Evolutionary conservation across 1,140 invertebrate genomes (phyloP).

Genomic region (Drosophila baimaii): DNA sequence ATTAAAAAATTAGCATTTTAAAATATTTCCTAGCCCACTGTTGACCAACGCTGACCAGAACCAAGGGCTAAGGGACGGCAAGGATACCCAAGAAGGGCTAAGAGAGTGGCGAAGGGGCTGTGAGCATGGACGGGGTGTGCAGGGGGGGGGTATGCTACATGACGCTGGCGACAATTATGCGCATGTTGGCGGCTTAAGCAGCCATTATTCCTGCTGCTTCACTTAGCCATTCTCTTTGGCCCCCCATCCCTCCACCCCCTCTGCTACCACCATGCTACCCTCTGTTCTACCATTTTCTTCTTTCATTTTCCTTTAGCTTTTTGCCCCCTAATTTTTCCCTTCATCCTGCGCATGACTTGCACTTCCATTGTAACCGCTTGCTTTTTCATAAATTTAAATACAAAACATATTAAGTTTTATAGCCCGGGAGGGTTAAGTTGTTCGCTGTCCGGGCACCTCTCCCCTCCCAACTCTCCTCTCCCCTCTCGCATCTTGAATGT

Average conservation of each 20-base stretch:
- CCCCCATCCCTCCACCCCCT: too few species aligned
- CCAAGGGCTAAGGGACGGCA: not conserved
- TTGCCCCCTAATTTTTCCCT: slow-evolving; percentile 32
- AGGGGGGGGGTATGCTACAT: slow-evolving; percentile 7
- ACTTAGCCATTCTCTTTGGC: slow-evolving; percentile 25
- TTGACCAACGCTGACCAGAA: slow-evolving; percentile 27
- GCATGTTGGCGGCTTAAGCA: slow-evolving; percentile 81
- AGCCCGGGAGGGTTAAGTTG: slow-evolving; percentile 72
- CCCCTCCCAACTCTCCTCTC: not conserved
- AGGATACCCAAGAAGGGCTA: not conserved
- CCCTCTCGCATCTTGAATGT: slow-evolving; percentile 9
- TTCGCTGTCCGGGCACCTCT: slow-evolving; percentile 20
- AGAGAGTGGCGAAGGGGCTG: not conserved
- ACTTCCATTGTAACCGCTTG: slow-evolving; percentile 55
- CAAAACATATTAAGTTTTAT: slow-evolving; percentile 83
- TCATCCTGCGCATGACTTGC: slow-evolving; percentile 29
- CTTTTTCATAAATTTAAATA: slow-evolving; percentile 82
- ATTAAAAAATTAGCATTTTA: not conserved
- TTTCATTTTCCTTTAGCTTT: not conserved
- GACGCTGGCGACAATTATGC: slow-evolving; percentile 75
- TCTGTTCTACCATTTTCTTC: not conserved
- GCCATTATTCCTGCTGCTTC: slow-evolving; percentile 71
- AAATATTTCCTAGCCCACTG: slow-evolving; percentile 4
- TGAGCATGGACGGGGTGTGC: not conserved
- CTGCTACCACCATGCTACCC: not conserved